These are phyloP conservation scores for Tamias sibiricus DNA, from an alignment of 2,113 vertebrate genomes.

Conservation along the genomic window DNA sequence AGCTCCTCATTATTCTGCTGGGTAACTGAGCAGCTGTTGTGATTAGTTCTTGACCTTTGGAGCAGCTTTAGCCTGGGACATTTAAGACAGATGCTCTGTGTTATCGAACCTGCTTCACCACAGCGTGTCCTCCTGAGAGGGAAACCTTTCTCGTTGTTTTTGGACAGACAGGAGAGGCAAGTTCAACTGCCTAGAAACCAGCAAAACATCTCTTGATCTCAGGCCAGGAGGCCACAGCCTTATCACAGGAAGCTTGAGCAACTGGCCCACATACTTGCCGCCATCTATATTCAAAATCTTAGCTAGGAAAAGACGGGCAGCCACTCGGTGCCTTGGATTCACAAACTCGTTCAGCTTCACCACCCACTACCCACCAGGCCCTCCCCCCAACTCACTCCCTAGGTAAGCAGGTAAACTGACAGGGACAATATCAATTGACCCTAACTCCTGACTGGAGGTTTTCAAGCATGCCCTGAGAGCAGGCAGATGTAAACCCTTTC, in stretches of 20 bases:
- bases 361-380: background rate
- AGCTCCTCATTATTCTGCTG: conserved; percentile 31
- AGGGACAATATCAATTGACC: too few relatives aligned
- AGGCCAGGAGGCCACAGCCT: background rate
- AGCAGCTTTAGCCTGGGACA: conserved; percentile 55
- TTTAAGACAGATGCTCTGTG: conserved; percentile 63
- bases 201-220: background rate
- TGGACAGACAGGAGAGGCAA: background rate
- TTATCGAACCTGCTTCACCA: background rate
- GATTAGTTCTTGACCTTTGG: conserved; percentile 53
- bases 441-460: background rate
- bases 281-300: background rate
- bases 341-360: background rate
- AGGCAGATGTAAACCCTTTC: background rate
- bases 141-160: too few relatives aligned
- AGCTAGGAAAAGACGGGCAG: background rate
- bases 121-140: background rate
- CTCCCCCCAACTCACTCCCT: too few relatives aligned
- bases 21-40: conserved; percentile 52
- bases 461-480: background rate
- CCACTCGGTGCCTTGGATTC: background rate
- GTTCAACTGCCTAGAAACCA: background rate
- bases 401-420: too few relatives aligned
- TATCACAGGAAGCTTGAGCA: background rate
- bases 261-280: too few relatives aligned